These are phyloP conservation scores for Drosophila mimica DNA, from an alignment of 2,888 invertebrate genomes.

Conservation along the genomic window DNA sequence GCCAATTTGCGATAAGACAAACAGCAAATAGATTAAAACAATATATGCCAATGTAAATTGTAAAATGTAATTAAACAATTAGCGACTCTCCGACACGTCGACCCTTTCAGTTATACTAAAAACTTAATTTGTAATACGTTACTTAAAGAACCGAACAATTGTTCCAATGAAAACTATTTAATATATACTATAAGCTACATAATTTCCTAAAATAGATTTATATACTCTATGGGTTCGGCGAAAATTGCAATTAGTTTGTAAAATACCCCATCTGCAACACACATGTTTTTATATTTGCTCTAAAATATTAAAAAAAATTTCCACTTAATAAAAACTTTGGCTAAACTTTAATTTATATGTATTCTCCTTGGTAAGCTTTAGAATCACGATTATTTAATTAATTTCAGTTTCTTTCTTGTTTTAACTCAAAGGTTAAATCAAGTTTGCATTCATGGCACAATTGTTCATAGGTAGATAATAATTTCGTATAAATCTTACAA, in stretches of 20 bases:
- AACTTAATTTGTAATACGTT: not conserved
- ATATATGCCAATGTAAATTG: slow-evolving; percentile 3
- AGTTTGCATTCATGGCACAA: not conserved
- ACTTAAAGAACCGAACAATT: not conserved
- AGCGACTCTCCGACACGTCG: not conserved
- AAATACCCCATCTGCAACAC: not conserved
- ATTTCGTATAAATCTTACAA: no score
- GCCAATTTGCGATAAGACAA: slow-evolving; percentile 33
- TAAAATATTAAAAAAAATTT: not conserved
- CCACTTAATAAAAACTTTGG: not conserved
- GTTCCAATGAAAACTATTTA: not conserved
- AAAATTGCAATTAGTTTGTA: no score
- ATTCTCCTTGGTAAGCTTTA: not conserved
- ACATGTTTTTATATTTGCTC: not conserved
- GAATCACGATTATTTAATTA: not conserved
- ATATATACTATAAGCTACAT: not conserved
- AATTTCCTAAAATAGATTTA: not conserved
- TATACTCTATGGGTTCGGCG: not conserved
- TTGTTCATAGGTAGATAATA: not conserved
- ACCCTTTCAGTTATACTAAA: not conserved
- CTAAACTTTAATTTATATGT: not conserved
- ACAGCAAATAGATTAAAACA: slow-evolving; percentile 12
- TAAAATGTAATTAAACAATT: slow-evolving; percentile 4
- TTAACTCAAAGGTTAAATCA: not conserved
- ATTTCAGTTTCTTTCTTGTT: not conserved